These are phyloP conservation scores for Amiota communis DNA, from an alignment of 2,888 invertebrate species.

Conservation along the genomic window DNA sequence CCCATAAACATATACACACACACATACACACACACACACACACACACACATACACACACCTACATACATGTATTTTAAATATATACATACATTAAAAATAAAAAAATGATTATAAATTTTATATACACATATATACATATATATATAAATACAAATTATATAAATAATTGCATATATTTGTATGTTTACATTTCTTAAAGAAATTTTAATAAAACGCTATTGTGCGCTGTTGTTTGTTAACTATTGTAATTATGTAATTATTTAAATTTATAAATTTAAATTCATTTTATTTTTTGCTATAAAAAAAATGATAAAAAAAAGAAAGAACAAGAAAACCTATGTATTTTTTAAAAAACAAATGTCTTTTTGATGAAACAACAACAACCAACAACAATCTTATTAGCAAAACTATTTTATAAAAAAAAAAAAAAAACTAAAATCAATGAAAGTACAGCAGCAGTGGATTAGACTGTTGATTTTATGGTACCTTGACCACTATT, in stretches of 20 bases:
- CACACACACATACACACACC: constrained; percentile 37
- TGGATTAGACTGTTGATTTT: too few species aligned
- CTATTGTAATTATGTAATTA: constrained; percentile 61
- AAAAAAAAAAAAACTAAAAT: too few species aligned
- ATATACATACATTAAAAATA: neutral
- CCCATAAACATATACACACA: too few species aligned
- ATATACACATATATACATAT: too few species aligned
- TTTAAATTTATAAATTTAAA: constrained; percentile 52
- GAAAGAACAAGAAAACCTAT: constrained; percentile 37
- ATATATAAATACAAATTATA: constrained; percentile 33
- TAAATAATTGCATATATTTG: constrained; percentile 52
- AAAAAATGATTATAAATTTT: neutral
- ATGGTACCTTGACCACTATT: too few species aligned
- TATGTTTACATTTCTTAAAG: constrained; percentile 71
- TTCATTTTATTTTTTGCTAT: constrained; percentile 55
- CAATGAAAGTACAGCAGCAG: too few species aligned
- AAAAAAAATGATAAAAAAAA: constrained; percentile 52
- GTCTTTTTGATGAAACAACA: constrained; percentile 37
- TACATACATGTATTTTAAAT: constrained; percentile 36
- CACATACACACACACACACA: constrained; percentile 31
- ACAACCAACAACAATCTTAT: too few species aligned
- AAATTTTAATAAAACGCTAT: constrained; percentile 71
- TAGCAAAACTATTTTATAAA: too few species aligned
- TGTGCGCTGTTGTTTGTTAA: constrained; percentile 69
- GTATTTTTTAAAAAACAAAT: constrained; percentile 46